Base-by-base conservation (phyloP, 2,888 invertebrate species). In the Colostygia pectinataria region DNA sequence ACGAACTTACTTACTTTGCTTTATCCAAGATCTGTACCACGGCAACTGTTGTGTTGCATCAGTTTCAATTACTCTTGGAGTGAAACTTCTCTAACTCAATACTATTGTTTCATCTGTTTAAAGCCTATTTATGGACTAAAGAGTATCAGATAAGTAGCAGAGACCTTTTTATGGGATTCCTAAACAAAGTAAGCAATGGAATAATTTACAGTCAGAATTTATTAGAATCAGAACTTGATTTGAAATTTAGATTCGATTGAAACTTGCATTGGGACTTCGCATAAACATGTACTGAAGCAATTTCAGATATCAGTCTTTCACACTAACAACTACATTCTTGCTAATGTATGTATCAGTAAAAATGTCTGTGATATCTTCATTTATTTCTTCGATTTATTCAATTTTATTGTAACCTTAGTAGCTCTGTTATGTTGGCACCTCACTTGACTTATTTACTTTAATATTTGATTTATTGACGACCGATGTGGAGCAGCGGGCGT, bases 101-200 rank as follows among this genome's bases (percentile, higher is more conserved):
- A 40, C 29, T 40, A 13, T 23, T 8, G 6, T 12, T 27, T 39
- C 12, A 23, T 39, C 32, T 32, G 32, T 32, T 6, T 9, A 10
- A 12, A 24, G 8, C 15, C 42, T 54, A 57, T 49, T 54, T 57
- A 38, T 34, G 37, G 48, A 48, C 27, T 42, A 45, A 45, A 46
- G 33, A 42, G 41, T 37, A 18, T 29, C 13, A 15, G 23, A 42
- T 38, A 39, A 46, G 40, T 40, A 42, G 42, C 46, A 47, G 34
- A 33, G 38, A 43, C 27, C 46, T 43, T 46, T 46, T 38, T 52
- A 52, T 42, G 28, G 38, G 23, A 37, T 46, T 41, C 36, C 31
- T 45, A 45, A 44, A 50, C 43, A 43, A 39, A 42, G 48, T 39
- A 43, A 29, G 34, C 24, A 29, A 31, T 29, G 29, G 43, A 40